phyloP scores from a whole-genome alignment of 2,113 vertebrate species.

The Prionailurus bengalensis region DNA sequence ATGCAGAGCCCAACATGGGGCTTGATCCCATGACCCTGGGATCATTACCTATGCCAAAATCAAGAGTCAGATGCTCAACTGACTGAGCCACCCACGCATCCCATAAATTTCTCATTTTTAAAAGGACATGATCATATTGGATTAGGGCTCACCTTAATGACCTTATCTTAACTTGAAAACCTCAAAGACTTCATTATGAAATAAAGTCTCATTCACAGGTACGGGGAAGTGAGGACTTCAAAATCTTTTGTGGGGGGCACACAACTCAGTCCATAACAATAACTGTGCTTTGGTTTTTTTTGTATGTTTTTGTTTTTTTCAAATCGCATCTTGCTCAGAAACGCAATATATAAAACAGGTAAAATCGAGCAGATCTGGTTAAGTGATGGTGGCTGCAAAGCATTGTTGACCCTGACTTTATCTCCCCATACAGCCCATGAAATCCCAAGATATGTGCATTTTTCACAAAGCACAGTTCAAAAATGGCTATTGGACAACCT shows the following conservation, averaged over 20 bases:
- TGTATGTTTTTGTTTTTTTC: not conserved
- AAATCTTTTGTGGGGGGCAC: not conserved
- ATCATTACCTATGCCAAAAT: too few species aligned
- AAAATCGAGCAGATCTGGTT: not conserved
- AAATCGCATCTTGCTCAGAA: not conserved
- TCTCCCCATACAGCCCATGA: not conserved
- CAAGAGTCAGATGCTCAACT: too few species aligned
- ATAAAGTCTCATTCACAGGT: not conserved
- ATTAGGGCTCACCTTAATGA: not conserved
- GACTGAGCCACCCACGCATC: too few species aligned
- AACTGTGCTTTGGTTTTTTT: not conserved
- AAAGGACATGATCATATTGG: not conserved
- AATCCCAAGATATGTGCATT: not conserved
- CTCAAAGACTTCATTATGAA: not conserved
- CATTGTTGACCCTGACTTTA: not conserved
- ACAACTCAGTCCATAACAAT: not conserved
- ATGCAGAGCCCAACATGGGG: too few species aligned
- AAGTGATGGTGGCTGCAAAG: not conserved
- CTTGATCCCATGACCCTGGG: too few species aligned
- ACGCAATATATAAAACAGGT: not conserved
- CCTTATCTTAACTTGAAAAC: not conserved
- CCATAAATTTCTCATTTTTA: not conserved
- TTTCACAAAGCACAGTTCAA: not conserved
- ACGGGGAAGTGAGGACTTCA: not conserved
- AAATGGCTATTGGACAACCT: not conserved